Evolutionary conservation across 2,113 vertebrate genomes (phyloP), one percentile per base, ranked within the genome.

Genomic region (Solea senegalensis): DNA sequence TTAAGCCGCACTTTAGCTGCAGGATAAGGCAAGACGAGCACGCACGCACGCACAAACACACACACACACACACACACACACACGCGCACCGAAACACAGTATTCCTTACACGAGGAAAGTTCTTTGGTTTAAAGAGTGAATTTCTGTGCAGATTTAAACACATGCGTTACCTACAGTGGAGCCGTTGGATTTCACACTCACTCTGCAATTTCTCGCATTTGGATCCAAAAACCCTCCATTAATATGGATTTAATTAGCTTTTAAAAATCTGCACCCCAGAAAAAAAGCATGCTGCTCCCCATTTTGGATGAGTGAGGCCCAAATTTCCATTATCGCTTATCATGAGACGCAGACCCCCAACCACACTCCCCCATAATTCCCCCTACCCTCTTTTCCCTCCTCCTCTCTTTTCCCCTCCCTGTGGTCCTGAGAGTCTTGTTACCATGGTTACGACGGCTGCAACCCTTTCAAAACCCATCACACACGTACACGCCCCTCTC

Each of bases 341-440:
- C 77, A 56, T 55, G 21, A 54, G 85, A 76, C 79, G 62, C 75
- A 87, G 76, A 78, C 58, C 26, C 56, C 46, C 46, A 58, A 58
- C 63, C 58, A 34, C 51, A 0, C 52, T 52, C 75, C 69, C 21
- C 76, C 63, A 63, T 81, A 76, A 83, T 81, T 79, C 76, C 51
- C 57, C 52, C 59, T n/a, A 16, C 65, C 69, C 67, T 44, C 55
- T 26, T 21, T 7, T 28, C 28, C 26, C 44, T 21, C 16, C 64
- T 15, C 49, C 40, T 27, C 55, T 53, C 58, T n/a, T 44, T 58
- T 55, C 51, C 21, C 65, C 60, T 74, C 76, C 73, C 83, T 77
- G 87, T 85, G 74, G 89, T 85, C 85, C 85, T 83, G 76, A 80
- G 89, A 86, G 85, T 83, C 88, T 63, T 56, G 89, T 90, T 84